Percentiles rank a stretch among this genome's conserved stretches.
phyloP scores from a whole-genome alignment of 35 echinoderm and acorn worm species.

The Holothuria glaberrima region DNA sequence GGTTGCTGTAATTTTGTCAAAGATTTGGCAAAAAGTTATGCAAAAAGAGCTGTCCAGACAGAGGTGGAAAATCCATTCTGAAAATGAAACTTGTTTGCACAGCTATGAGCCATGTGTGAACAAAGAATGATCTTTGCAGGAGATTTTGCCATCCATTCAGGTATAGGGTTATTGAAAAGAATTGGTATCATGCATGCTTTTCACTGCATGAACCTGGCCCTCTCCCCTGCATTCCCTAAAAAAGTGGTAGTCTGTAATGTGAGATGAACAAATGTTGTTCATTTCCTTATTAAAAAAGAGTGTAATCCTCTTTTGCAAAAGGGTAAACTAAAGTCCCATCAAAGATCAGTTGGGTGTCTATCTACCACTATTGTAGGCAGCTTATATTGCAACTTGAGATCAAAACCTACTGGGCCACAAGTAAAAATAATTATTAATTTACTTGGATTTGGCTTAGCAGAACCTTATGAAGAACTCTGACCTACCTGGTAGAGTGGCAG shows the following conservation, averaged over 20 bases:
- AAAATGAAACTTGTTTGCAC: background rate
- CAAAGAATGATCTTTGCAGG: background rate
- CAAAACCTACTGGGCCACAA: background rate
- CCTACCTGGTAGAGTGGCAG: conserved; percentile 5
- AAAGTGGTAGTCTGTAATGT: background rate
- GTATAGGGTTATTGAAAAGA: background rate
- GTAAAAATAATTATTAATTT: background rate
- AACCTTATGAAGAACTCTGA: background rate
- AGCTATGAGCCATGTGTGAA: background rate
- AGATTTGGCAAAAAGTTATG: too few relatives aligned
- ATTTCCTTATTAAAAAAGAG: background rate
- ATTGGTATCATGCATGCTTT: background rate
- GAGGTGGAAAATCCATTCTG: too few relatives aligned
- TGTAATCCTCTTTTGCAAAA: background rate
- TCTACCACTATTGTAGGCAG: conserved; percentile 2
- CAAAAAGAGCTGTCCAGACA: too few relatives aligned
- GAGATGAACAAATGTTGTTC: background rate
- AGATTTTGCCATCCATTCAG: background rate
- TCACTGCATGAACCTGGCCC: background rate
- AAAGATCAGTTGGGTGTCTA: background rate
- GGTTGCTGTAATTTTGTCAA: too few relatives aligned
- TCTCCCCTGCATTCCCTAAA: background rate
- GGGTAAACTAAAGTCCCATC: background rate
- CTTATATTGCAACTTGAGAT: background rate
- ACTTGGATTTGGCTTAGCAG: background rate